phyloP scores from a whole-genome alignment of 2,888 invertebrate species.

The Pilophorus perplexus region DNA sequence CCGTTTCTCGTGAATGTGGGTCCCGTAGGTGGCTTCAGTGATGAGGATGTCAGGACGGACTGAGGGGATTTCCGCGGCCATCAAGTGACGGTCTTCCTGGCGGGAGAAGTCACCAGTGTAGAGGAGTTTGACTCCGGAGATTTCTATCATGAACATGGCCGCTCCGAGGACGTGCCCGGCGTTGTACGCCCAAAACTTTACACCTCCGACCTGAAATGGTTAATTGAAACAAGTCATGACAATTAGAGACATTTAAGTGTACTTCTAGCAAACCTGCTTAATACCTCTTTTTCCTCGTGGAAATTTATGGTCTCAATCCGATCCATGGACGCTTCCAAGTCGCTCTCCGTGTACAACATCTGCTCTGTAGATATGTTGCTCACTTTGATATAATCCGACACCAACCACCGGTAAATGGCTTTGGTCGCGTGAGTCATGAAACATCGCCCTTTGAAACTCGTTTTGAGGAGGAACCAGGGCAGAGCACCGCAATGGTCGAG shows the following conservation, averaged over 20 bases:
- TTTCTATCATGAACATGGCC: constrained; percentile 99
- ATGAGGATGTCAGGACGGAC: constrained; percentile 96
- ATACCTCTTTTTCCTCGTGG: constrained; percentile 96
- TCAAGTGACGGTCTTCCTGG: constrained; percentile 97
- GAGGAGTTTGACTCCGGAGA: constrained; percentile 93
- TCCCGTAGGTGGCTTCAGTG: constrained; percentile 98
- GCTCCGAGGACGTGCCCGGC: constrained; percentile 99
- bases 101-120: constrained; percentile 99
- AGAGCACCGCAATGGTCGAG: constrained; percentile 97
- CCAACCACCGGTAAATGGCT: constrained; percentile 96
- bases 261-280: too few species aligned
- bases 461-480: constrained; percentile 97
- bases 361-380: constrained; percentile 95
- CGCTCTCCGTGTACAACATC: constrained; percentile 95
- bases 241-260: constrained; percentile 50
- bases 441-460: constrained; percentile 94
- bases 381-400: constrained; percentile 99
- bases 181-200: constrained; percentile 98
- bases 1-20: constrained; percentile 97
- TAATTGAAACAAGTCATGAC: too few species aligned
- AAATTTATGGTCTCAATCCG: constrained; percentile 98
- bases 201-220: constrained; percentile 87
- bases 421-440: constrained; percentile 99
- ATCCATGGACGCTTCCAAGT: constrained; percentile 96
- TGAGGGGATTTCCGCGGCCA: constrained; percentile 98